A percentile compares a stretch with the other conserved stretches of the same genome.
Evolutionary conservation across 2,888 invertebrate species (phyloP).

Genomic region (Calameuta filiformis): DNA sequence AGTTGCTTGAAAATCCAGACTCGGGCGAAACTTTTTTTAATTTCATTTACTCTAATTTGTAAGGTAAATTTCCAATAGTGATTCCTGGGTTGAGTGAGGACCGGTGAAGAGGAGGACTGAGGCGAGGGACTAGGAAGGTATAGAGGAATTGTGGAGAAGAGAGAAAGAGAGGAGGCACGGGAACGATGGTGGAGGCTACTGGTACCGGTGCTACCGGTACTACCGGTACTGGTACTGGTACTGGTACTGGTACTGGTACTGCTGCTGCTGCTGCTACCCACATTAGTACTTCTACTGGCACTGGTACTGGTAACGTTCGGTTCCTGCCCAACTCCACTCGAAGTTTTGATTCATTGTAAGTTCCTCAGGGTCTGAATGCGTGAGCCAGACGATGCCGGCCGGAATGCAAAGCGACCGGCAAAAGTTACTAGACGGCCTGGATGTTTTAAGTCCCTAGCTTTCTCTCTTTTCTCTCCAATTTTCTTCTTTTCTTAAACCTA

Average conservation of each 20-base stretch:
- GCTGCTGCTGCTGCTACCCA: too few species aligned
- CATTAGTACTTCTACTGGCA: too few species aligned
- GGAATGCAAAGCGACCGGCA: constrained; percentile 23
- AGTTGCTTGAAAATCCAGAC: constrained; percentile 51
- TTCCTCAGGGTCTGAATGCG: constrained; percentile 26
- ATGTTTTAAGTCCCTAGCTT: neutral
- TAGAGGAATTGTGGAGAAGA: constrained; percentile 14
- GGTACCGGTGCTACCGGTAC: too few species aligned
- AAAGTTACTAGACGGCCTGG: constrained; percentile 18
- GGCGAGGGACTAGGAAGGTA: constrained; percentile 5
- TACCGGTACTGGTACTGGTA: too few species aligned
- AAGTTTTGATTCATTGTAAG: constrained; percentile 51
- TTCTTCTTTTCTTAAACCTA: neutral
- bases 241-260: too few species aligned
- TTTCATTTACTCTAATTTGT: constrained; percentile 63
- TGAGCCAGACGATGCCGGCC: constrained; percentile 15
- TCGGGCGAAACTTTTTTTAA: constrained; percentile 56
- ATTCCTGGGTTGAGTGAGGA: constrained; percentile 36
- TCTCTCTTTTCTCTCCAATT: neutral
- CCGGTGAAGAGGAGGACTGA: constrained; percentile 13
- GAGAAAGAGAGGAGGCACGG: constrained; percentile 1
- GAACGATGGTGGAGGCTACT: too few species aligned
- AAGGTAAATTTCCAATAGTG: constrained; percentile 63
- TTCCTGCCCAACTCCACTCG: constrained; percentile 20
- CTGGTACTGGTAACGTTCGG: too few species aligned